Base-by-base conservation (phyloP, 1,140 invertebrate genomes). In the Mactra quadrangularis region DNA sequence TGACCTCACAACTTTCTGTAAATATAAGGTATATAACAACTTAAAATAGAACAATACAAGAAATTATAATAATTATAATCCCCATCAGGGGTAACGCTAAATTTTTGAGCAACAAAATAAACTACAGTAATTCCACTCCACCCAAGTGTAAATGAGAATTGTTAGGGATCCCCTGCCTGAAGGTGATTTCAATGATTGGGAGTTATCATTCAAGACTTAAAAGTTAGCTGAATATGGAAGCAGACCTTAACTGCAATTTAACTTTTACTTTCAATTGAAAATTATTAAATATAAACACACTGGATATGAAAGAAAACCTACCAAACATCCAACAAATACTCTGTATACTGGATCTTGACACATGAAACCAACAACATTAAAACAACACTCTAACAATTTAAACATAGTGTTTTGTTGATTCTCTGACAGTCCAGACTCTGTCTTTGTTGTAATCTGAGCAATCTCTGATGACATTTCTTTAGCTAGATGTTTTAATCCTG, bases 311-410 rank as follows among this genome's bases (percentile, higher is more conserved):
- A n/a, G n/a, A n/a, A 47, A 25, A 91, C 92, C 88, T 85, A 94
- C 93, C 82, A 94, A 76, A 71, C 89, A 89, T 55, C 92, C 92
- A 17, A 93, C 91, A 89, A 93, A 94, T 13, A 94, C 93, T 89
- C 91, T 93, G 85, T 94, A 94, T 0, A 94, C 93, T 53, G 93
- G 93, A 85, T 94, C 94, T 35, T 90, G 88, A 78, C 90, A 91
- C 86, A 92, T 91, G 83, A 92, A 90, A 7, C 92, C 89, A n/a
- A 94, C 86, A 25, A 94, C 90, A 31, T 91, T 90, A 72, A 90
- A 93, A 62, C 90, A 91, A 53, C 88, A 91, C 57, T 91, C 89
- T 35, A 94, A 77, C 68, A 92, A 89, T 35, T 84, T 87, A 33
- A 90, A 88, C 9, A 85, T 90, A n/a, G 87, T 83, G 1, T 88